These are phyloP conservation scores for Malacoraja senta DNA, from an alignment of 2,797 vertebrate species.

Conservation along the genomic window DNA sequence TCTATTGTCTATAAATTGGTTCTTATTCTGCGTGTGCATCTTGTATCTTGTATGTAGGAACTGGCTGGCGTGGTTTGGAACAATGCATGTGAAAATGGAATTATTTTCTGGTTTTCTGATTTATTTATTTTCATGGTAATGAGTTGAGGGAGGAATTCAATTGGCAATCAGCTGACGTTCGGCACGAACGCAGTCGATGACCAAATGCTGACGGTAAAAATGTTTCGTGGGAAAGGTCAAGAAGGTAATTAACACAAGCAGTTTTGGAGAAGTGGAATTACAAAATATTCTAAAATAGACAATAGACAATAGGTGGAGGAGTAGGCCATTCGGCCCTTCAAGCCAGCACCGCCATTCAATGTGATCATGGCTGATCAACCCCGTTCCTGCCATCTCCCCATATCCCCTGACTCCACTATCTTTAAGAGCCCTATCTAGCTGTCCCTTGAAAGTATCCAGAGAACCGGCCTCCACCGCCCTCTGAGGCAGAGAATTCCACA, in stretches of 20 bases:
- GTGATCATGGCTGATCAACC: no score
- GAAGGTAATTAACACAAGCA: constrained; percentile 27
- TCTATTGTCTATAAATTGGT: no score
- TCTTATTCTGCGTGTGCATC: not conserved
- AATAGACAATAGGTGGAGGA: no score
- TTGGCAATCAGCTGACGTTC: not conserved
- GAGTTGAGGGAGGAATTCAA: constrained; percentile 34
- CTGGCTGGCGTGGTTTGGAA: not conserved
- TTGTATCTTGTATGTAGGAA: not conserved
- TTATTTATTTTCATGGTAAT: not conserved
- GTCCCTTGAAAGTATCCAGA: no score
- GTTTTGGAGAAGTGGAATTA: constrained; percentile 25
- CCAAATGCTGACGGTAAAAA: constrained; percentile 17
- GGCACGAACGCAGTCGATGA: constrained; percentile 21
- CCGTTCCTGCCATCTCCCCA: no score
- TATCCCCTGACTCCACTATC: no score
- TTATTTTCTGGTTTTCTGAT: not conserved
- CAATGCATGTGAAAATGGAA: not conserved
- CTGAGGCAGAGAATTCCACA: no score
- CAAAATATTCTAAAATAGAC: not conserved
- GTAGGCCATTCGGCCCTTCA: no score
- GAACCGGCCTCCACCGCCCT: no score
- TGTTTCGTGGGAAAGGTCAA: constrained; percentile 24
- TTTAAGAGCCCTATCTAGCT: no score
- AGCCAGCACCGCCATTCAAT: no score